Base-by-base conservation (phyloP, 2,113 vertebrate species). In the Jacana jacana region DNA sequence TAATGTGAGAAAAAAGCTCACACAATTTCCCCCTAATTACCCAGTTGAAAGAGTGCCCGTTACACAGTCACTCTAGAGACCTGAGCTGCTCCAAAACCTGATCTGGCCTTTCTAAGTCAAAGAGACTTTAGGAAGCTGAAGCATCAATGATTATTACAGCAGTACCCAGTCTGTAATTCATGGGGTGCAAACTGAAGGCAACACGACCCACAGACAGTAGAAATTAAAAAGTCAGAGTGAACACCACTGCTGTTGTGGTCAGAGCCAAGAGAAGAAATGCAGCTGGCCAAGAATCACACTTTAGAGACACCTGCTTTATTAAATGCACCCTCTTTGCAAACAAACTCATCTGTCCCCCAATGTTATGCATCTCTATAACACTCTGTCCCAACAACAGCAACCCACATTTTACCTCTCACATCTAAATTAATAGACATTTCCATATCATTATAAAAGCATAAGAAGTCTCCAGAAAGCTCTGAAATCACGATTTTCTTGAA, bases 31-130 rank as follows among this genome's bases (percentile, higher is more conserved):
- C 89, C 83, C 88, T 96, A 94, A 97, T 96, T 95, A 97, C 95
- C 95, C 72, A 95, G 69, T 81, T 95, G 92, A 96, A 94, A 87
- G 68, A 79, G 49, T 66, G 87, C 78, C 89, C 61, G 4, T 95
- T 96, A 95, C 82, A 93, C 65, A 40, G 64, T 81, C 92, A 89
- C 97, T 86, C 95, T 35, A 42, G 96, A 96, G 97, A 97, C 83
- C 44, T 92, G 92, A 93, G 86, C 92, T 96, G 91, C 87, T 96
- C 95, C 93, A 79, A 81, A 97, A 96, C 88, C 79, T 65, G 39
- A 91, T 55, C 86, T 70, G 58, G 82, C 86, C 92, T 88, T 46
- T 81, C 30, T 46, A 83, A 86, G 78, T 89, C 84, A 73, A 94
- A 86, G 27, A 81, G 20, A 71, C 51, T 64, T 63, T 7, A 60